These are phyloP conservation scores for Mus minutoides DNA, from an alignment of 2,797 vertebrate species.

Conservation along the genomic window DNA sequence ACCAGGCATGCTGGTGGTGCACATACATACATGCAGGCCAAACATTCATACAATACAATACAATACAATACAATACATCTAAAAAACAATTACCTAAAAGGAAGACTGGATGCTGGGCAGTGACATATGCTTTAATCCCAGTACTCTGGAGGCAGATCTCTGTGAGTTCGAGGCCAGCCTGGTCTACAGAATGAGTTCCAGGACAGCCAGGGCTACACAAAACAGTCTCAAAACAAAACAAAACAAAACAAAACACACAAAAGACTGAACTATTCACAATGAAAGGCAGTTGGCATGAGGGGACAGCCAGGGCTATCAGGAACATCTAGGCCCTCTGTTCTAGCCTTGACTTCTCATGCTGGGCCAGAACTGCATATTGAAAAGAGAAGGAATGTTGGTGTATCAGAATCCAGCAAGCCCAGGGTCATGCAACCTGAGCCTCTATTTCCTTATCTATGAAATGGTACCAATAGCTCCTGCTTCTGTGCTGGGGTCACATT, in stretches of 20 bases:
- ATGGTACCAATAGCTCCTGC: not conserved
- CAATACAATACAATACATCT: not conserved
- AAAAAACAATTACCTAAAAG: not conserved
- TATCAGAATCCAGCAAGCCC: not conserved
- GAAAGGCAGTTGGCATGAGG: not conserved
- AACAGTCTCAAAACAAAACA: not conserved
- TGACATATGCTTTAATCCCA: not conserved
- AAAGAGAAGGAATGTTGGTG: not conserved
- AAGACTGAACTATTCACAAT: not conserved
- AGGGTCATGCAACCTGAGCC: not conserved
- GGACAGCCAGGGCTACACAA: not conserved
- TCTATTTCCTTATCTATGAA: constrained; percentile 41
- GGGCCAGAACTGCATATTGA: not conserved
- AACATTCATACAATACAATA: not conserved
- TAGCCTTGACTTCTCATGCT: not conserved
- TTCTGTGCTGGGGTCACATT: not conserved
- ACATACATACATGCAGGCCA: not conserved
- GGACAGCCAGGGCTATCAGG: no score
- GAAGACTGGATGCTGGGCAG: not conserved
- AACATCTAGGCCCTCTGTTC: not conserved
- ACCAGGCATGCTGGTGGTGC: no score
- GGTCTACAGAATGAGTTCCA: not conserved
- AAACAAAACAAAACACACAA: not conserved
- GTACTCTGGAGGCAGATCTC: not conserved
- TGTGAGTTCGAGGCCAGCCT: not conserved